Evolutionary conservation across 1,140 invertebrate genomes (phyloP), one percentile per base, ranked within the genome.

Genomic region (Drosophila tropicalis): DNA sequence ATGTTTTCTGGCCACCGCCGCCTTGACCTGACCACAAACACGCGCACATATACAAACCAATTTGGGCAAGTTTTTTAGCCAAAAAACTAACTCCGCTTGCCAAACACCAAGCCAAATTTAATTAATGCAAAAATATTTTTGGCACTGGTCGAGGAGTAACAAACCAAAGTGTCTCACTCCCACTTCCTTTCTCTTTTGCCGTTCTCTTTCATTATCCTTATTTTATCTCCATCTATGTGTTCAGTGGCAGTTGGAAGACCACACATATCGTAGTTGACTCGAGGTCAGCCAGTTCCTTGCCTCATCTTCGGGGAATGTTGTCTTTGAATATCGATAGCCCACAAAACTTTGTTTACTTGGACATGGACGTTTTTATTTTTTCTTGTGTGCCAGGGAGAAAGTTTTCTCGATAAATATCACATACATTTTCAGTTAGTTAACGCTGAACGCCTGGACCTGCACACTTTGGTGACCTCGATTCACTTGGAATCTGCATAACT

Each of bases 91-190:
- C 13, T 32, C n/a, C 56, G 32, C 34, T 58, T 58, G 56, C 56
- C 56, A 58, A 51, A n/a, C 44, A 51, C n/a, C 56, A 58, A 58
- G 15, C 56, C 9, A 58, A 29, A 58, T 58, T 58, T 58, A 58
- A 58, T 58, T 58, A 58, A 58, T 58, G 56, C 56, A 58, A 58
- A 58, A 58, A 58, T 36, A 58, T 58, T 58, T 58, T 58, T 58
- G 56, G 56, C 55, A 34, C n/a, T 32, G 55, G n/a, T 57, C 9
- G 44, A 12, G 22, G 55, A 32, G 29, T 34, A 19, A 51, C 56
- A 15, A 58, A 58, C 56, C 56, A 15, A 58, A 58, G 1, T 17
- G n/a, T 15, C 17, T 34, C 32, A 12, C 32, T 51, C 44, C 19
- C 44, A 17, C 15, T 17, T 1, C 44, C 13, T 15, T 5, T 15